phyloP scores from a whole-genome alignment of 2,888 invertebrate species.

The Selenia dentaria region DNA sequence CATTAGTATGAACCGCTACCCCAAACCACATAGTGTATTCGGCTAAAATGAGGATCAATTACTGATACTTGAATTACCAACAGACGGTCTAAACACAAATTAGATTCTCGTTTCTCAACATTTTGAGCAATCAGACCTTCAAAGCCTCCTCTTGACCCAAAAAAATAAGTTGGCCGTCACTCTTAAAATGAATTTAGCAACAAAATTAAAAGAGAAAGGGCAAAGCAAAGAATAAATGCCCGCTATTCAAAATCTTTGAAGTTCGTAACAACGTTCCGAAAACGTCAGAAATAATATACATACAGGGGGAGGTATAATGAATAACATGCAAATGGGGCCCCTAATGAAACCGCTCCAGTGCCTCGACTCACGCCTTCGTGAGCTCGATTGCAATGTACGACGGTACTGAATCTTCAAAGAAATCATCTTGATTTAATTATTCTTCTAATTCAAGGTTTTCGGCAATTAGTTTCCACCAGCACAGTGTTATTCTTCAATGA shows the following conservation, averaged over 20 bases:
- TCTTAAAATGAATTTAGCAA: conserved; percentile 2
- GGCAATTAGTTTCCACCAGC: too few species aligned
- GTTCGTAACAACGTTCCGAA: conserved; percentile 32
- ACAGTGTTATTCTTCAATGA: too few species aligned
- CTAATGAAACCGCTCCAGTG: conserved; percentile 61
- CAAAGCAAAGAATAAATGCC: conserved; percentile 11
- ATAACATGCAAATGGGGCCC: conserved; percentile 70
- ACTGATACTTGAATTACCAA: too few species aligned
- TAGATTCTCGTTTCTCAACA: background rate
- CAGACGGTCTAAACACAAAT: too few species aligned
- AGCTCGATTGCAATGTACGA: conserved; percentile 5
- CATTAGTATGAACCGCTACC: too few species aligned
- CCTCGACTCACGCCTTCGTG: conserved; percentile 29
- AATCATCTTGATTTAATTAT: too few species aligned
- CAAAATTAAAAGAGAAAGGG: conserved; percentile 1
- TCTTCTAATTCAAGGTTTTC: too few species aligned
- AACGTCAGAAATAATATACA: conserved; percentile 46
- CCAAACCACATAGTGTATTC: too few species aligned
- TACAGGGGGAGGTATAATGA: conserved; percentile 52
- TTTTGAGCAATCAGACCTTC: background rate
- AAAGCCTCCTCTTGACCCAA: background rate
- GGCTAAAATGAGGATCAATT: too few species aligned
- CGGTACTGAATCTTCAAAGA: conserved; percentile 5
- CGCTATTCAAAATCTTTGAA: conserved; percentile 25
- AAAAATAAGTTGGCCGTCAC: background rate